Conservation (phyloP, 2,113 vertebrate species). For the Sterna hirundo region DNA sequence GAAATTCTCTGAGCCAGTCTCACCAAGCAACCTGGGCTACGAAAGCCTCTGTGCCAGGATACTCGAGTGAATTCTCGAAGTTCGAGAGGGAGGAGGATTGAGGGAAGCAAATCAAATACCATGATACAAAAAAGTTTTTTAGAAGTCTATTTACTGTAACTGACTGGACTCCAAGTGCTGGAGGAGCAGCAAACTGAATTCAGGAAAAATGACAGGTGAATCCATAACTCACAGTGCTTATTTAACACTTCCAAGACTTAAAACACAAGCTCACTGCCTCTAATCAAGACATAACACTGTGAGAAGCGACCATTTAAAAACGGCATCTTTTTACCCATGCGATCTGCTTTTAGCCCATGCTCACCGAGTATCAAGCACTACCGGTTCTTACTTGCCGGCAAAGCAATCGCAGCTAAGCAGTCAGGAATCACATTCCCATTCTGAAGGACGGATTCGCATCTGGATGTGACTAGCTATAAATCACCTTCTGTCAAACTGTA, state of each 20-base stretch:
- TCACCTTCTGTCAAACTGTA: background rate
- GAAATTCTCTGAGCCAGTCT: background rate
- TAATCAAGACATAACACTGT: background rate
- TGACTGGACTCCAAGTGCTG: background rate
- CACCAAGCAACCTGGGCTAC: background rate
- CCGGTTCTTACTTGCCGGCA: background rate
- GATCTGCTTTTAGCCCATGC: background rate
- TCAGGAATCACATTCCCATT: background rate
- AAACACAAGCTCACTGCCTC: background rate
- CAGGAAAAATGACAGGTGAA: background rate
- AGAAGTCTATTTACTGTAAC: background rate
- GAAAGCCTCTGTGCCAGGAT: background rate
- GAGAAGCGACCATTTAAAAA: background rate
- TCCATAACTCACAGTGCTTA: rapidly evolving
- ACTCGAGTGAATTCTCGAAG: background rate
- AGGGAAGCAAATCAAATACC: background rate
- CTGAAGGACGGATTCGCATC: background rate
- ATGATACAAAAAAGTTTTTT: background rate
- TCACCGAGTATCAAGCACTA: background rate
- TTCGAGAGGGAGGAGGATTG: rapidly evolving
- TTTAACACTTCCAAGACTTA: background rate
- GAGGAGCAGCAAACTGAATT: background rate
- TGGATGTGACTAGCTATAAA: background rate
- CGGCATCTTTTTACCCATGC: background rate
- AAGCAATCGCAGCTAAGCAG: background rate